Evolutionary conservation across 2,113 vertebrate species (phyloP), one percentile per base, ranked within the genome.

Genomic region (Cyprinodon variegatus): DNA sequence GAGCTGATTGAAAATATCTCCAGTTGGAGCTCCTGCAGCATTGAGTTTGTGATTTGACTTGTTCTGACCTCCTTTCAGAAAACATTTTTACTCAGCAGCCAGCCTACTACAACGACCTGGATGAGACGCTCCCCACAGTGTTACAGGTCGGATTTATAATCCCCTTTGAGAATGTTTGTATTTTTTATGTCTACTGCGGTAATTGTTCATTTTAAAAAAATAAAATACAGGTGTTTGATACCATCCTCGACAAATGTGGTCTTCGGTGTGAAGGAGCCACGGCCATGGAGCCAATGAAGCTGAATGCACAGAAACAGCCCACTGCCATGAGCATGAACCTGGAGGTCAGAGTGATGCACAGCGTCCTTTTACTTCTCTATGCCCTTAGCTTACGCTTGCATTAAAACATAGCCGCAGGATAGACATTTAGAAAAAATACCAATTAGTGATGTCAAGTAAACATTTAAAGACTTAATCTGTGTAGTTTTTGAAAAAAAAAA

Each of bases 51-150:
- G 4, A 41, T 4, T 41, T 41, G 41, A 41, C 41, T 41, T 41
- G 41, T 41, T 41, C 4, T 37, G 10, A n/a, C n/a, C 2, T 74
- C 8, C 1, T 67, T 68, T 57, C 15, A 99, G 98, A 94, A 79
- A 99, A 99, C 89, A 96, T 99, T 90, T 99, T 99, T 79, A 94
- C 81, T 46, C 96, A 98, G 83, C 97, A 99, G 80, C 96, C 96
- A 1, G 95, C 94, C 80, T 99, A 99, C 90, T 99, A 96, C 75
- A 82, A 68, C 45, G 98, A 99, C 90, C 91, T 99, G 64, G 93
- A 96, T 2, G 96, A 97, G 88, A 96, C 94, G 0, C 88, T 99
- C 57, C 96, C 96, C 74, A 98, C 96, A 17, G 91, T 99, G 75
- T 89, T 97, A 36, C 86, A 89, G 85, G 91, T 85, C 11, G 78